Base-by-base conservation (phyloP, 2,113 vertebrate species). In the Paedocypris sp. region DNA sequence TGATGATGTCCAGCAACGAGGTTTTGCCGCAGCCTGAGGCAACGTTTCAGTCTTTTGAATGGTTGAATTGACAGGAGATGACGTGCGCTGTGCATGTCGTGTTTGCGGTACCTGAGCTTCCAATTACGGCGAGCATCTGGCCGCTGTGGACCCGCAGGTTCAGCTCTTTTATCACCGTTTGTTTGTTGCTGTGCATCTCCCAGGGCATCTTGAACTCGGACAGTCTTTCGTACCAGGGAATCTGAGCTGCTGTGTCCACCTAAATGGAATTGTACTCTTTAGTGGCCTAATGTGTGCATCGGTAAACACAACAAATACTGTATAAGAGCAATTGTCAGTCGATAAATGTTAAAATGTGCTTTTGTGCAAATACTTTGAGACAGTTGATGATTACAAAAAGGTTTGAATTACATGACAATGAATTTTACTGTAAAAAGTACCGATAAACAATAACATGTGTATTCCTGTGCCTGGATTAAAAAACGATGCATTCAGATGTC, bases 101-200 rank as follows among this genome's bases (percentile, higher is more conserved):
- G 22, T 12, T 39, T 19, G 11, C 11, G 65, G 58, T 86, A 98
- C 93, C 93, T 75, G 93, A 89, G 77, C 88, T 97, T 71, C 93
- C 93, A 12, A 97, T 94, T 70, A 98, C 15, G 2, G 93, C 94
- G 71, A 98, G 76, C 93, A 98, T 98, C 76, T 97, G 93, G 3
- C 94, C 93, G 1, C 94, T 98, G 57, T 1, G 79, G 10, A 97
- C 91, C 61, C 82, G 81, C 22, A 98, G 85, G 75, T 86, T 96
- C 63, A 98, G 79, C 28, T 88, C 88, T 69, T 84, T 81, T 60
- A 97, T 91, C 62, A 88, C 78, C 5, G 75, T 82, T 33, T 88
- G 86, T 65, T 41, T 63, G 59, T 80, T 80, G 0, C 81, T 79
- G 48, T 75, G 83, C 58, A 85, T 80, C 38, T 77, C 77, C 89